Conservation (phyloP, 2,888 invertebrate genomes). For the Epistrophella euchroma region DNA sequence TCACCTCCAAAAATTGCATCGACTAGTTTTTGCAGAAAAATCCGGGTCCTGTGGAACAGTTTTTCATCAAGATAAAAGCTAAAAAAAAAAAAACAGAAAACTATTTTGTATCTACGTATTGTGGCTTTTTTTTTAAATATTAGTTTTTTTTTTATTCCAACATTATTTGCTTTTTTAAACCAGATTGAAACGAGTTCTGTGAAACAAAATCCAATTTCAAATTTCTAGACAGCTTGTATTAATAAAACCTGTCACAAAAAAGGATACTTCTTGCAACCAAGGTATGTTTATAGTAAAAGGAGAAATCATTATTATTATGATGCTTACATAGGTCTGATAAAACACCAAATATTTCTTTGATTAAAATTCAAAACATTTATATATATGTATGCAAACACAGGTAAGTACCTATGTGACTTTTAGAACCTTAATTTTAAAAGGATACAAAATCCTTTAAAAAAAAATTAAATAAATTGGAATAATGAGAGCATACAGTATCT, state of each 20-base stretch:
- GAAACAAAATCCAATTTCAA: not conserved
- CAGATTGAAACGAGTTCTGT: not conserved
- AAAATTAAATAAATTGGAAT: slow-evolving; percentile 19
- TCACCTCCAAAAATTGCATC: no score
- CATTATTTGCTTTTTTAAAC: no score
- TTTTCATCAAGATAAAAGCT: no score
- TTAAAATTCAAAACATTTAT: slow-evolving; percentile 8
- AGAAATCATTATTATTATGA: not conserved
- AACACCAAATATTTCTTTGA: not conserved
- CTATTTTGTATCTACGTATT: no score
- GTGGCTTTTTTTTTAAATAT: no score
- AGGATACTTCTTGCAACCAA: not conserved
- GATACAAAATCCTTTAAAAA: not conserved
- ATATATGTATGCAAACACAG: no score
- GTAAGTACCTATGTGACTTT: not conserved
- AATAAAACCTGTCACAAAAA: not conserved
- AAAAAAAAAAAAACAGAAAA: no score
- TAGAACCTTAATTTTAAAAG: not conserved
- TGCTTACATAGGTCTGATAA: not conserved
- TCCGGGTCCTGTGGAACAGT: no score
- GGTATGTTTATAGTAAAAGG: not conserved
- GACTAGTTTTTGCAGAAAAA: no score
- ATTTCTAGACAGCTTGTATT: no score
- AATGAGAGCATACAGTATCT: not conserved
- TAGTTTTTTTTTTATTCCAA: no score